Base-by-base conservation (phyloP, 2,113 vertebrate species). In the Hippopotamus amphibius region DNA sequence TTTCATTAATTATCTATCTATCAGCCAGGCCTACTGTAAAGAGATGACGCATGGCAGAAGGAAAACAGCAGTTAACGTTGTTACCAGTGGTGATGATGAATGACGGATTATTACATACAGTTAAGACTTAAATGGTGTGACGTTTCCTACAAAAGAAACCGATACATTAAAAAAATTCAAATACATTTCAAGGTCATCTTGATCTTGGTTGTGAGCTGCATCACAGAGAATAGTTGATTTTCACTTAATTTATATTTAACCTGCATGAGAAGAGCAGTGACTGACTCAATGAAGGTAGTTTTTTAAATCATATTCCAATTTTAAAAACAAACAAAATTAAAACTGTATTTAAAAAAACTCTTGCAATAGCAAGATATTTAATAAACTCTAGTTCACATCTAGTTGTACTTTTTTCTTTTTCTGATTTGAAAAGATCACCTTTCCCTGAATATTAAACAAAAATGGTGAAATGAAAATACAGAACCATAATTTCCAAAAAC, bases 381-480 rank as follows among this genome's bases (percentile, higher is more conserved):
- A 96, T 92, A 95, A 98, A 98, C n/a, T 85, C 97, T 97, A 97
- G 84, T 90, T 98, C 98, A 97, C 93, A 98, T 94, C 93, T 98
- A 98, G 95, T 98, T 97, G 97, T 98, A 97, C 97, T 97, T 96
- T 96, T 79, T 98, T 72, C 97, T 98, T 98, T 96, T 95, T 97
- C 68, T 97, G 86, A 81, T 98, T 97, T 98, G 90, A 98, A 98
- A 98, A 98, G 95, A 98, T 98, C 97, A 93, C 97, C 99, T 98
- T 99, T 99, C 98, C 98, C 98, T 99, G 98, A 99, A 99, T 98
- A 95, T 98, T 98, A 98, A 98, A 98, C 46, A 97, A 96, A 98
- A 94, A 97, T 98, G 96, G 98, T 97, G 97, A 98, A 98, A 97
- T 98, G 93, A 98, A 99, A 98, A 97, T 79, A 98, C 7, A 97